Conservation (phyloP, 2,888 invertebrate species). For the Epiblema foenella region DNA sequence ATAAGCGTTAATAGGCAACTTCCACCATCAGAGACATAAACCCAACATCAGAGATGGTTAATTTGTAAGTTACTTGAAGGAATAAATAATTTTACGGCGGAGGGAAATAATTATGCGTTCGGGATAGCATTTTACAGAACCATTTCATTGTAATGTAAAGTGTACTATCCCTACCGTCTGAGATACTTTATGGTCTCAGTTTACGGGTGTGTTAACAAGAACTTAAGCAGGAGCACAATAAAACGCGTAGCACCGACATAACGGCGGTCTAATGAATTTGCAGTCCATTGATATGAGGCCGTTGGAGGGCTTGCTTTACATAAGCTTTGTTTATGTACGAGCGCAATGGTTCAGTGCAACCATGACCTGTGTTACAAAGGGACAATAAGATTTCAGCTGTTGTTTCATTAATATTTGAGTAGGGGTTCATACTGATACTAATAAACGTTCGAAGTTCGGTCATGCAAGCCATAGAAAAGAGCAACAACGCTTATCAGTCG, state of each 20-base stretch:
- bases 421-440: not conserved
- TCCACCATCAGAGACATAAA: not conserved
- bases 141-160: slow-evolving; percentile 53
- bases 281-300: slow-evolving; percentile 24
- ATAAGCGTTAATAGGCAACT: slow-evolving; percentile 27
- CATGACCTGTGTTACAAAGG: slow-evolving; percentile 5
- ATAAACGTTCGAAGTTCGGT: not conserved
- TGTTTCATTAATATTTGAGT: slow-evolving; percentile 9
- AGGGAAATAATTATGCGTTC: slow-evolving; percentile 32
- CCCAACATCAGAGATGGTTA: not conserved
- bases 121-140: slow-evolving; percentile 32
- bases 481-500: no score
- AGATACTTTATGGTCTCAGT: slow-evolving; percentile 56
- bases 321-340: slow-evolving; percentile 17
- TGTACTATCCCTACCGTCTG: slow-evolving; percentile 52
- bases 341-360: slow-evolving; percentile 1
- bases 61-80: slow-evolving; percentile 6
- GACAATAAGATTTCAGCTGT: slow-evolving; percentile 8
- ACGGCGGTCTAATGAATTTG: slow-evolving; percentile 54
- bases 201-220: slow-evolving; percentile 52
- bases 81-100: slow-evolving; percentile 20
- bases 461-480: not conserved
- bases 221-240: slow-evolving; percentile 54
- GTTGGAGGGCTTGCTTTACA: slow-evolving; percentile 9
- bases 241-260: slow-evolving; percentile 55